A percentile compares a stretch with the other conserved stretches of the same genome.
Conservation (phyloP, 2,113 vertebrate genomes). For the Syrrhaptes paradoxus region DNA sequence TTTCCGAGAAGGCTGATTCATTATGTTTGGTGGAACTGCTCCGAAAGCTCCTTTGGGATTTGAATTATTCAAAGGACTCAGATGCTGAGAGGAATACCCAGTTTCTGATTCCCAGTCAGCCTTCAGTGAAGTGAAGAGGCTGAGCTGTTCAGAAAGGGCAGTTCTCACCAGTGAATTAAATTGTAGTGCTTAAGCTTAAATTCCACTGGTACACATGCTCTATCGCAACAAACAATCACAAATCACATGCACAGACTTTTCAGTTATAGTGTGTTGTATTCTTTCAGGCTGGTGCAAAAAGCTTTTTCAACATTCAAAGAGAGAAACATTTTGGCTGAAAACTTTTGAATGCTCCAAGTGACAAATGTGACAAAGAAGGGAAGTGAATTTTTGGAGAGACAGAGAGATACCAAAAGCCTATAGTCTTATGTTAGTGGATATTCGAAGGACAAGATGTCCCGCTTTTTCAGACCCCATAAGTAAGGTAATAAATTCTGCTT, state of each 20-base stretch:
- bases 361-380: neutral
- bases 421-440: neutral
- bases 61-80: neutral
- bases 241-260: neutral
- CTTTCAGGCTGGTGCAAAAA: neutral
- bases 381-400: neutral
- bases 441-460: neutral
- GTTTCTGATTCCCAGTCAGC: neutral
- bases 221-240: neutral
- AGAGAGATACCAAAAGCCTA: neutral
- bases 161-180: neutral
- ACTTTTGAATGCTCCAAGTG: neutral
- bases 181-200: neutral
- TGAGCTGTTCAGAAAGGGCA: neutral
- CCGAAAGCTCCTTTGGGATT: neutral
- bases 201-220: neutral
- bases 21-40: neutral
- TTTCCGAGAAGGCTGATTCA: neutral
- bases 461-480: neutral
- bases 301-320: neutral
- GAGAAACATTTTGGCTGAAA: neutral
- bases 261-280: neutral
- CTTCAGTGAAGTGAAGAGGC: neutral
- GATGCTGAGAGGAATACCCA: neutral
- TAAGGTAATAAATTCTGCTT: neutral